These are phyloP conservation scores for Promerops cafer DNA, from an alignment of 2,113 vertebrate species.

Conservation along the genomic window DNA sequence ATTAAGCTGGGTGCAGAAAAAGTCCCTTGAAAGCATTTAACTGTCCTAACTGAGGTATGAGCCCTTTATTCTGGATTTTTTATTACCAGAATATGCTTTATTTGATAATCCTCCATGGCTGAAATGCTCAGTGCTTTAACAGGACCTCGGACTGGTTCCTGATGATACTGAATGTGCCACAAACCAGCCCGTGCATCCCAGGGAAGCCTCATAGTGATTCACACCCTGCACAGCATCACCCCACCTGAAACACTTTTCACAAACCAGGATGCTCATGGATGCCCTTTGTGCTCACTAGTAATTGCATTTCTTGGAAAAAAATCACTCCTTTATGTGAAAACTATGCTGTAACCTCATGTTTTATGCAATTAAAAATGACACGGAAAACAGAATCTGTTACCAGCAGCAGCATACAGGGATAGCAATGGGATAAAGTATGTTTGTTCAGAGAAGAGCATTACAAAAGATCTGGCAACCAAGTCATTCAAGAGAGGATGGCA, in stretches of 20 bases:
- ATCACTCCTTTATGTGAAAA: background rate
- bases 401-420: background rate
- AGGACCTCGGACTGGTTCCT: background rate
- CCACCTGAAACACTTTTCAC: background rate
- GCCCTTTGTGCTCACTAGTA: background rate
- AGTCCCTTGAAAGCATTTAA: background rate
- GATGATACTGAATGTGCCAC: fast-evolving
- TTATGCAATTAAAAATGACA: background rate
- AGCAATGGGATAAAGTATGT: background rate
- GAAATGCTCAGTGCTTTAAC: background rate
- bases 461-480: background rate
- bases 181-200: background rate
- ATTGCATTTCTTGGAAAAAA: background rate
- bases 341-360: background rate
- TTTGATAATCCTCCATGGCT: background rate
- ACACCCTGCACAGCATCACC: background rate
- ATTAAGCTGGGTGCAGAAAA: fast-evolving
- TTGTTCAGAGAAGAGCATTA: background rate
- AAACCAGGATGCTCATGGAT: background rate
- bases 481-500: background rate
- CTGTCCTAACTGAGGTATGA: background rate
- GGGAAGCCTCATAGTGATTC: background rate
- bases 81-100: background rate
- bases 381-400: background rate
- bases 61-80: background rate